Conservation (phyloP, 2,797 vertebrate genomes). For the Rhinogobio ventralis region DNA sequence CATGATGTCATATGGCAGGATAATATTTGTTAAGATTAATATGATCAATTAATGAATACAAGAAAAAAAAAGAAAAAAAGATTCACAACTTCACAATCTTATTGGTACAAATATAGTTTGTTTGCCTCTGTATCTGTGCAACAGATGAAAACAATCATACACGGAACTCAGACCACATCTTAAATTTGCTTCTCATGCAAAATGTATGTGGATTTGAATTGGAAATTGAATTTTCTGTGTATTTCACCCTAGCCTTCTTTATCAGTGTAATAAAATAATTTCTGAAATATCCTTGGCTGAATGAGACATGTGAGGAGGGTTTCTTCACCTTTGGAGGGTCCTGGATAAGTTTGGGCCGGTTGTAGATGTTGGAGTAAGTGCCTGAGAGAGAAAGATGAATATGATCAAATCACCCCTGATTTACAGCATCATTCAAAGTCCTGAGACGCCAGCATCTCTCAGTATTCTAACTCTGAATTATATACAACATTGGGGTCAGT, state of each 20-base stretch:
- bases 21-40: not conserved
- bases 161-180: not conserved
- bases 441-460: not conserved
- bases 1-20: not conserved
- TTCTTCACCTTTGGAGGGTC: conserved; percentile 86
- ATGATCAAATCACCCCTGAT: not conserved
- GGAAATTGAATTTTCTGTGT: not conserved
- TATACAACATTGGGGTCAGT: too few relatives aligned
- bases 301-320: not conserved
- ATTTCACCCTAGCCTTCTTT: not conserved
- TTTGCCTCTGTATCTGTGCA: not conserved
- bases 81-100: not conserved
- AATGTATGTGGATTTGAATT: conserved; percentile 17
- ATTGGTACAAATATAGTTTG: not conserved
- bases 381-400: conserved; percentile 72
- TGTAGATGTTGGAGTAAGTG: conserved; percentile 96
- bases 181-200: conserved; percentile 12
- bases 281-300: not conserved
- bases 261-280: not conserved
- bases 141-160: not conserved
- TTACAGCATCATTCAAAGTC: not conserved
- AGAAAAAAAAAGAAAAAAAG: too few relatives aligned
- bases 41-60: not conserved
- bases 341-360: conserved; percentile 91
- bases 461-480: not conserved